Conservation (phyloP, 2,888 invertebrate genomes). For the Yponomeuta sedellus region DNA sequence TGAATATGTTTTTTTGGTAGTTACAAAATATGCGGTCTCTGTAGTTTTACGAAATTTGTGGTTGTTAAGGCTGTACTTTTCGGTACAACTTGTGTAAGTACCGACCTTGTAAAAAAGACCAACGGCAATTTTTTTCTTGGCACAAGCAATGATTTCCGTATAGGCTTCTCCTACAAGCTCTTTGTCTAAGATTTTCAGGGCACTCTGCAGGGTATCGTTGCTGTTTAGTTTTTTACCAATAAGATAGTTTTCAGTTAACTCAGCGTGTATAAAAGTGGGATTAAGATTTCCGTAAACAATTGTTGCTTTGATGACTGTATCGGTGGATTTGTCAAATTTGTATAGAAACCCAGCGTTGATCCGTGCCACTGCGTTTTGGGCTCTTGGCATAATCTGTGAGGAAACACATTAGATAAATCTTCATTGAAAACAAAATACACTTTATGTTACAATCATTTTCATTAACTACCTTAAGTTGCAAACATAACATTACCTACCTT, state of each 20-base stretch:
- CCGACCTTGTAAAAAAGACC: slow-evolving; percentile 80
- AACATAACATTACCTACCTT: slow-evolving; percentile 35
- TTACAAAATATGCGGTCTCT: too few species aligned
- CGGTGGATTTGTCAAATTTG: slow-evolving; percentile 58
- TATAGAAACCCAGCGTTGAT: slow-evolving; percentile 85
- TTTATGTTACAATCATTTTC: too few species aligned
- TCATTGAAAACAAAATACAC: slow-evolving; percentile 5
- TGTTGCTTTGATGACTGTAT: slow-evolving; percentile 57
- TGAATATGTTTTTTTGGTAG: too few species aligned
- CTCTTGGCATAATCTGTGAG: slow-evolving; percentile 81
- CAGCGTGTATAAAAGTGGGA: slow-evolving; percentile 60
- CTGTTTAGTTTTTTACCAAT: slow-evolving; percentile 52
- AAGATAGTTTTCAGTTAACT: slow-evolving; percentile 66
- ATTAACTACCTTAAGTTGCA: too few species aligned
- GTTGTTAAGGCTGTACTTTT: too few species aligned
- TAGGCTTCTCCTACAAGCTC: slow-evolving; percentile 41
- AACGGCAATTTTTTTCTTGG: slow-evolving; percentile 77
- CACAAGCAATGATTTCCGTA: slow-evolving; percentile 75
- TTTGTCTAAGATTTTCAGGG: slow-evolving; percentile 33
- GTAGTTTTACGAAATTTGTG: too few species aligned
- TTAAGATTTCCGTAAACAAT: slow-evolving; percentile 79
- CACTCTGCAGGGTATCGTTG: slow-evolving; percentile 38
- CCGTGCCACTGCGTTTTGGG: slow-evolving; percentile 84
- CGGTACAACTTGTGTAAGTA: too few species aligned
- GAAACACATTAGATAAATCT: neutral